Conservation (phyloP, 2,797 vertebrate genomes). For the Decapterus maruadsi region DNA sequence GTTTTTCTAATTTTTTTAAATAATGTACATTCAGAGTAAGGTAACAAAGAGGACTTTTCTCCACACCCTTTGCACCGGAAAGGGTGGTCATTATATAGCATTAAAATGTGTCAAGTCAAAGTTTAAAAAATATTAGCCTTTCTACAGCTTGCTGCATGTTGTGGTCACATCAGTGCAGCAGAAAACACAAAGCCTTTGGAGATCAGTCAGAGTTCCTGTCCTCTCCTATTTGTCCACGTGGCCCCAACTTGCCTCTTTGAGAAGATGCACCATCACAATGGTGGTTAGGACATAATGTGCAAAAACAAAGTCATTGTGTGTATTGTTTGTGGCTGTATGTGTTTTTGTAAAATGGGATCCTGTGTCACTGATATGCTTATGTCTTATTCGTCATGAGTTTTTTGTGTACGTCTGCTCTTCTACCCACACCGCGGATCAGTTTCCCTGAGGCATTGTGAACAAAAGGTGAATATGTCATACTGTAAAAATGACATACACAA, state of each 20-base stretch:
- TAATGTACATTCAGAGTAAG: not conserved
- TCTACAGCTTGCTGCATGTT: not conserved
- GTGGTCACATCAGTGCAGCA: not conserved
- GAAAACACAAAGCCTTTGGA: slow-evolving; percentile 13
- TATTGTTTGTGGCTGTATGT: not conserved
- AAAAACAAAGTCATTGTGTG: not conserved
- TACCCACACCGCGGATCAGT: not conserved
- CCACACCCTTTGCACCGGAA: not conserved
- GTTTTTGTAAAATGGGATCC: not conserved
- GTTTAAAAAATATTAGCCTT: not conserved
- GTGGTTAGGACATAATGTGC: slow-evolving; percentile 7
- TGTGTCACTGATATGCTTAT: not conserved
- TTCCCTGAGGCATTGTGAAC: not conserved
- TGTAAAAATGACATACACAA: not conserved
- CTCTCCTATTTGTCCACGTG: not conserved
- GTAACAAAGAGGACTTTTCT: not conserved
- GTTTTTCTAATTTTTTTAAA: not conserved
- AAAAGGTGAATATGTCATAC: not conserved
- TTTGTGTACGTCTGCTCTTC: not conserved
- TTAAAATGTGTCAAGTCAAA: slow-evolving; percentile 1
- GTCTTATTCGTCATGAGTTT: not conserved
- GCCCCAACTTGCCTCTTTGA: not conserved
- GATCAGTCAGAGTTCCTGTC: not conserved
- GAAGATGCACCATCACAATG: not conserved
- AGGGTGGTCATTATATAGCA: not conserved